These are phyloP conservation scores for Lasioglossum malachurum DNA, from an alignment of 2,888 invertebrate species.

Conservation along the genomic window DNA sequence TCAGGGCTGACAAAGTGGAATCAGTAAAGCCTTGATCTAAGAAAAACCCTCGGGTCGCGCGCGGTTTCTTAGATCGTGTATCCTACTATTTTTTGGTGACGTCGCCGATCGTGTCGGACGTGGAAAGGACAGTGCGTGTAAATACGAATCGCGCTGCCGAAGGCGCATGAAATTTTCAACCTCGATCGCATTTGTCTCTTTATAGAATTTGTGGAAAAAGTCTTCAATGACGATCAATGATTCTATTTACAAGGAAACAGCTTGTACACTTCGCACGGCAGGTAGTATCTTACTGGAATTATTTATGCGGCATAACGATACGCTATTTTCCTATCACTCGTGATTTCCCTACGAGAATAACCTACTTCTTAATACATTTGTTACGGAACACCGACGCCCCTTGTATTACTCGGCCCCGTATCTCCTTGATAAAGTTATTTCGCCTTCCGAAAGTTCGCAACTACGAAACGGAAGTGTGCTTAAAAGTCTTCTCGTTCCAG, in stretches of 20 bases:
- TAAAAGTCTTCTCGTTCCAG: conserved; percentile 53
- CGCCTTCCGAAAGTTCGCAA: conserved; percentile 37
- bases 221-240: not conserved
- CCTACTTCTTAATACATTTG: conserved; percentile 50
- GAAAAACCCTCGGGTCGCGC: too few relatives aligned
- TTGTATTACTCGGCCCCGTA: conserved; percentile 28
- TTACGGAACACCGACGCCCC: conserved; percentile 42
- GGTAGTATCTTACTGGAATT: not conserved
- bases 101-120: too few relatives aligned
- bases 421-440: conserved; percentile 57
- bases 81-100: too few relatives aligned
- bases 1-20: too few relatives aligned
- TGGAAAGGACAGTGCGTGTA: too few relatives aligned
- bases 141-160: too few relatives aligned
- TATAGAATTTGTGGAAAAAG: not conserved
- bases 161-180: too few relatives aligned
- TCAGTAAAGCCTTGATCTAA: too few relatives aligned
- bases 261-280: not conserved
- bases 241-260: not conserved
- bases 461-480: conserved; percentile 53
- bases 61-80: too few relatives aligned
- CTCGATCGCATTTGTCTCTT: not conserved
- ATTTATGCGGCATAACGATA: conserved; percentile 35
- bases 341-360: conserved; percentile 16
- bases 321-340: conserved; percentile 34